phyloP scores from a whole-genome alignment of 2,797 vertebrate species.

The Fundulus diaphanus region DNA sequence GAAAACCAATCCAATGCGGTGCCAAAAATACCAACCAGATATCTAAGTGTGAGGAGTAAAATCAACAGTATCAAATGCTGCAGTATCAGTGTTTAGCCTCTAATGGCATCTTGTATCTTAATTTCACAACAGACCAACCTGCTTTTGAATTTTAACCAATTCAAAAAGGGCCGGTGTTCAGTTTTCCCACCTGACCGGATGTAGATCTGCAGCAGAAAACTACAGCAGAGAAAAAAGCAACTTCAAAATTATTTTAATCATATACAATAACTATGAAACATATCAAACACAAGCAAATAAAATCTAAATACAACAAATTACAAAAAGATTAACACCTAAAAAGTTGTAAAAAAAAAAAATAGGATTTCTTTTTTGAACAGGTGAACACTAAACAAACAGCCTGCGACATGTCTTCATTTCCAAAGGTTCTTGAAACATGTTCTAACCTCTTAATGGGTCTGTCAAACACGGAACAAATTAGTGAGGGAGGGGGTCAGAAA shows the following conservation, averaged over 20 bases:
- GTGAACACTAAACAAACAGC: conserved; percentile 24
- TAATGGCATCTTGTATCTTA: neutral
- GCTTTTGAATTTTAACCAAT: neutral
- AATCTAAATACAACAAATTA: neutral
- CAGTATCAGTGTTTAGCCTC: too few species aligned
- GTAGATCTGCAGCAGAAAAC: neutral
- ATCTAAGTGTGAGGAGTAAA: neutral
- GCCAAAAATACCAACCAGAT: neutral
- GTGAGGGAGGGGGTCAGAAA: conserved; percentile 49
- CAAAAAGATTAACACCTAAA: neutral
- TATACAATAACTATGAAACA: neutral
- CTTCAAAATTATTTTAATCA: neutral
- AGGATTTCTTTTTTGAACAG: conserved; percentile 5
- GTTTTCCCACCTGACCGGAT: neutral
- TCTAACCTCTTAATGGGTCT: conserved; percentile 65
- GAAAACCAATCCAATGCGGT: neutral
- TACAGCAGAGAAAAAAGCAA: neutral
- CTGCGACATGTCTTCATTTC: conserved; percentile 31
- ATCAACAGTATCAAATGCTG: neutral
- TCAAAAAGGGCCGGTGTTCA: neutral
- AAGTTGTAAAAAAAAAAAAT: neutral
- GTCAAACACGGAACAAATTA: conserved; percentile 77
- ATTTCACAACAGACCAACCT: too few species aligned
- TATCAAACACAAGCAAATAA: neutral
- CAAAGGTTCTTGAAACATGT: conserved; percentile 50